Percentiles rank a stretch among this genome's conserved stretches.
Evolutionary conservation across 1,140 invertebrate genomes (phyloP).

Genomic region (Glomeris maerens): DNA sequence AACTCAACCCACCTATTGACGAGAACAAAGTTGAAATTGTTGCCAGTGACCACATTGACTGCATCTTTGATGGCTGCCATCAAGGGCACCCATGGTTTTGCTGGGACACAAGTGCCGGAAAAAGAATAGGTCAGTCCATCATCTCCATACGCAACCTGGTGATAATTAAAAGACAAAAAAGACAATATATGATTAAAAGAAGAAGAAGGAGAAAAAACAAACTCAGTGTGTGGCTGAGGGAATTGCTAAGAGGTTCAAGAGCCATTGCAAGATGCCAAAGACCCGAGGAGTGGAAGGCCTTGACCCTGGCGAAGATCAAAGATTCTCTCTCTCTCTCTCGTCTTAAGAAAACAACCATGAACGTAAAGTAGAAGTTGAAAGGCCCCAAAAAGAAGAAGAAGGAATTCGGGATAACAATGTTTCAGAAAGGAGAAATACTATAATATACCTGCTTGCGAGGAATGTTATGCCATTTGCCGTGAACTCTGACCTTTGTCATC

Average conservation of each 20-base stretch:
- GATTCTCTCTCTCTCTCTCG: not conserved
- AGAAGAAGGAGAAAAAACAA: no score
- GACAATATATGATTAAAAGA: no score
- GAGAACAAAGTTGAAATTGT: slow-evolving; percentile 52
- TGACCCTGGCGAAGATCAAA: slow-evolving; percentile 6
- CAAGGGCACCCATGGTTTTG: slow-evolving; percentile 43
- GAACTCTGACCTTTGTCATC: slow-evolving; percentile 44
- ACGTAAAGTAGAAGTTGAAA: slow-evolving; percentile 1
- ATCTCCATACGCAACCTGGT: slow-evolving; percentile 46
- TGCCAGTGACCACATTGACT: slow-evolving; percentile 35
- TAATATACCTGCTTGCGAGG: slow-evolving; percentile 44
- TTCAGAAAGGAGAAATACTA: not conserved
- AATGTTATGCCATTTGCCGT: slow-evolving; percentile 49
- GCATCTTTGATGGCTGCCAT: slow-evolving; percentile 38
- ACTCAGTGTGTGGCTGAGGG: no score
- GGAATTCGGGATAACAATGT: slow-evolving; percentile 4
- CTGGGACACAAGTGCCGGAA: slow-evolving; percentile 44
- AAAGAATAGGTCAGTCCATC: slow-evolving; percentile 46
- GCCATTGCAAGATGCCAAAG: no score
- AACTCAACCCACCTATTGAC: slow-evolving; percentile 48
- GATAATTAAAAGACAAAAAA: no score
- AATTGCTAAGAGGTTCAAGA: no score
- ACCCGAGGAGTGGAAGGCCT: no score
- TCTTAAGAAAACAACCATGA: not conserved
- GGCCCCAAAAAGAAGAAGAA: not conserved